A percentile compares a stretch with the other conserved stretches of the same genome.
phyloP scores from a whole-genome alignment of 1,140 invertebrate species.

The Drosophila equinoxialis region DNA sequence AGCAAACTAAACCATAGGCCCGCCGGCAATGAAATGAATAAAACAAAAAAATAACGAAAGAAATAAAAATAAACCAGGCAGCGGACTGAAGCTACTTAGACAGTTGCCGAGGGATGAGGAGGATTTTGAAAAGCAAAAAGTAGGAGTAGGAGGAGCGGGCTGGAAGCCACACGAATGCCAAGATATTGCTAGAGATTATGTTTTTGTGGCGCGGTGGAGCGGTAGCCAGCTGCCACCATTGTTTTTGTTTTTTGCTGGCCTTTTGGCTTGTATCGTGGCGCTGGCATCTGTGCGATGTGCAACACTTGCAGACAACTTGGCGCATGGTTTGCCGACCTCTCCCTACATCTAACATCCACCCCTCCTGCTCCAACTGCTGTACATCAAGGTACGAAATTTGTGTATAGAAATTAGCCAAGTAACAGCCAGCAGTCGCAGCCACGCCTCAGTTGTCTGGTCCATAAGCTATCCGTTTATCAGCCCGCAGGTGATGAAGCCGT shows the following conservation, averaged over 20 bases:
- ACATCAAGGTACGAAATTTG: conserved; percentile 63
- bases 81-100: conserved; percentile 66
- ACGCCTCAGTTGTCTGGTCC: conserved; percentile 47
- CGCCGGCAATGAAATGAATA: conserved; percentile 60
- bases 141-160: conserved; percentile 13
- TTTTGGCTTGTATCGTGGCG: conserved; percentile 75
- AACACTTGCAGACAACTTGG: conserved; percentile 78
- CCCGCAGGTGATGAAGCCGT: conserved; percentile 78
- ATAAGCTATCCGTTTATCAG: conserved; percentile 43
- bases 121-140: background rate
- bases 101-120: conserved; percentile 29
- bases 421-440: conserved; percentile 31
- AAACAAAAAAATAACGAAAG: conserved; percentile 41
- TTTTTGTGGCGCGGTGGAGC: conserved; percentile 61
- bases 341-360: background rate
- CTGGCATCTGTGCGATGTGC: conserved; percentile 77
- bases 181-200: conserved; percentile 77
- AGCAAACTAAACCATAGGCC: conserved; percentile 71
- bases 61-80: conserved; percentile 39
- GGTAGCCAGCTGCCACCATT: conserved; percentile 75
- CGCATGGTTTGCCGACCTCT: conserved; percentile 37
- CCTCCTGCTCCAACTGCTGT: conserved; percentile 46
- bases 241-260: conserved; percentile 69
- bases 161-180: conserved; percentile 73
- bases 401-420: conserved; percentile 75